Evolutionary conservation across 2,113 vertebrate genomes (phyloP).

Genomic region (Empidonax alnorum): DNA sequence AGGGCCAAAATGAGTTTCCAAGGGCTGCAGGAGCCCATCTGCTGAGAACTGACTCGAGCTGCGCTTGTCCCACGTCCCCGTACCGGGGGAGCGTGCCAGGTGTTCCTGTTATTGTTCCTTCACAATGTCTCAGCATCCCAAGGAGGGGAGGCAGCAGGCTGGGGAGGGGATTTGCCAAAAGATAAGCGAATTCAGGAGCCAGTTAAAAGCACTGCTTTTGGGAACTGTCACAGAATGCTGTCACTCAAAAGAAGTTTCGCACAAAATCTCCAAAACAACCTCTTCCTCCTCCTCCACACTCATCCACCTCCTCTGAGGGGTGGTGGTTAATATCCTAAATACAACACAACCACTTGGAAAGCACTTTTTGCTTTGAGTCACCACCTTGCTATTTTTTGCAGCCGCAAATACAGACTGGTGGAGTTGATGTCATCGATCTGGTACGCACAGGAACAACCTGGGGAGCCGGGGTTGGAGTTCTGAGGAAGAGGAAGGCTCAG

Average conservation of each 20-base stretch:
- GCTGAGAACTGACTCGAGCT: not conserved
- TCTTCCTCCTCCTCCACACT: conserved; percentile 50
- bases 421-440: conserved; percentile 40
- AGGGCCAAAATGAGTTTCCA: not conserved
- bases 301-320: conserved; percentile 42
- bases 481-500: not conserved
- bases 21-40: not conserved
- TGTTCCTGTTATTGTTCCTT: not conserved
- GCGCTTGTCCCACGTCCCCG: not conserved
- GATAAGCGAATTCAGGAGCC: conserved; percentile 13
- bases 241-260: conserved; percentile 35
- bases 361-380: conserved; percentile 60
- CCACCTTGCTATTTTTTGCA: conserved; percentile 64
- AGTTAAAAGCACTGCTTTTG: not conserved
- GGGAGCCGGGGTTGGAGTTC: not conserved
- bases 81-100: accelerated
- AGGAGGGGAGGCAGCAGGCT: conserved; percentile 7
- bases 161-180: conserved; percentile 39
- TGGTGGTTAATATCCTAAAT: conserved; percentile 60
- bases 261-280: conserved; percentile 59
- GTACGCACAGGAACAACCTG: conserved; percentile 15
- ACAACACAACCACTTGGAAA: conserved; percentile 54
- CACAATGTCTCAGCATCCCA: not conserved
- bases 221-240: conserved; percentile 47
- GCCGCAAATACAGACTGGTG: conserved; percentile 30